Evolutionary conservation across 2,113 vertebrate genomes (phyloP), one percentile per base, ranked within the genome.

Genomic region (Toxostoma redivivum): DNA sequence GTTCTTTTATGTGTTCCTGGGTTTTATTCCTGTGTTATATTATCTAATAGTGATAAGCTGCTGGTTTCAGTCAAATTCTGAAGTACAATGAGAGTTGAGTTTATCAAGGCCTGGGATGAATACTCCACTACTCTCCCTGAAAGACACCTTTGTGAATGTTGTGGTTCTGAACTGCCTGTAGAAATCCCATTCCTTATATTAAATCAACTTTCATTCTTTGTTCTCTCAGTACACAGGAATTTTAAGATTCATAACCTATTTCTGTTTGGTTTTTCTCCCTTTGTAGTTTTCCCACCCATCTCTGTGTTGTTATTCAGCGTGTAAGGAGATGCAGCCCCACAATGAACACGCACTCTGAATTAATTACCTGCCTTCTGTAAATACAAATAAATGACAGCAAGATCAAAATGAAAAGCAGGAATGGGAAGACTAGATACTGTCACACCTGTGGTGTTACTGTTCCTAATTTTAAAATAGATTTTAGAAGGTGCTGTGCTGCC

Each of bases 131-230:
- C 40, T 58, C 62, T 69, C 86, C n/a, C 25, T 80, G 69, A 96
- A 89, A 88, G 73, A 93, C 40, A 84, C 70, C 72, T 95, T 81
- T 90, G 66, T 82, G 47, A 73, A 57, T 82, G 70, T n/a, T 61
- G 35, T 78, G 61, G 33, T 50, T 89, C 61, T 90, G 72, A 93
- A 86, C 83, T 92, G 66, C 87, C 81, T 93, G 24, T 66, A 94
- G 85, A 92, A 97, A 94, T 91, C 62, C 38, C 56, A 42, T 94
- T 90, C n/a, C 66, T 81, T 71, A 37, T 37, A 96, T 91, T 94
- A 95, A 93, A 90, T 88, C 81, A 91, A 67, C 66, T 81, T 97
- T 71, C 58, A 51, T 65, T 94, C 88, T 97, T 96, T 96, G 67
- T 94, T 80, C 73, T 94, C 88, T 80, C 80, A 51, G 72, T 48